Conservation (phyloP, 2,797 vertebrate genomes). For the Fundulus diaphanus region DNA sequence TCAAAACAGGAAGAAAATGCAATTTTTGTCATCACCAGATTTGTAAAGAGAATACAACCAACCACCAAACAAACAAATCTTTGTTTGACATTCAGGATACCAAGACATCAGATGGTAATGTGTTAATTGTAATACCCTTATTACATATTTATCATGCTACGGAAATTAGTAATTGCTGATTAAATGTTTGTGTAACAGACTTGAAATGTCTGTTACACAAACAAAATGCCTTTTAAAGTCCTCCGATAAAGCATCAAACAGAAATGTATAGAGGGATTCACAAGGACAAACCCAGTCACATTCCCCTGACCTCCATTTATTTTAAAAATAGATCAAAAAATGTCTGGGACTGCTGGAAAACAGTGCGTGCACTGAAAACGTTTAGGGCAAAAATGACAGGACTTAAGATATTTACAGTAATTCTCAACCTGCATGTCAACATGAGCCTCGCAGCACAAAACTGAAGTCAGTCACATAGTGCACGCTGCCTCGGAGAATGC, state of each 20-base stretch:
- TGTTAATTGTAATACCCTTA: background rate
- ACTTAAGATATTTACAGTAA: background rate
- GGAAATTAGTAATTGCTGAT: constrained; percentile 13
- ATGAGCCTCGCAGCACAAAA: constrained; percentile 9
- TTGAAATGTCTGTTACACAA: too few relatives aligned
- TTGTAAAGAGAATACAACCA: background rate
- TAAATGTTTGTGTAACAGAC: background rate
- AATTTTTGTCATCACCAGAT: background rate
- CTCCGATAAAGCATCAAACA: constrained; percentile 12
- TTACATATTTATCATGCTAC: background rate
- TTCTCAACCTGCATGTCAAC: constrained; percentile 3
- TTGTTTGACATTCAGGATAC: background rate
- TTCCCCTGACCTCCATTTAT: background rate
- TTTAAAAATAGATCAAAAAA: background rate
- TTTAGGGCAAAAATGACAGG: background rate
- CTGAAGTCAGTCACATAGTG: background rate
- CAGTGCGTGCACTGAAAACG: background rate
- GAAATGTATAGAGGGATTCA: constrained; percentile 2
- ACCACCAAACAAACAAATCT: background rate
- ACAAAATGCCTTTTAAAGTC: constrained; percentile 12
- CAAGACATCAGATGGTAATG: background rate
- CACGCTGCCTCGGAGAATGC: constrained; percentile 35
- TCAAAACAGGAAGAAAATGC: constrained; percentile 2
- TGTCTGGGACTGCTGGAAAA: background rate
- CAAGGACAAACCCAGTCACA: constrained; percentile 9